Evolutionary conservation across 2,888 invertebrate species (phyloP), one percentile per base, ranked within the genome.

Genomic region (Plemyria rubiginata): DNA sequence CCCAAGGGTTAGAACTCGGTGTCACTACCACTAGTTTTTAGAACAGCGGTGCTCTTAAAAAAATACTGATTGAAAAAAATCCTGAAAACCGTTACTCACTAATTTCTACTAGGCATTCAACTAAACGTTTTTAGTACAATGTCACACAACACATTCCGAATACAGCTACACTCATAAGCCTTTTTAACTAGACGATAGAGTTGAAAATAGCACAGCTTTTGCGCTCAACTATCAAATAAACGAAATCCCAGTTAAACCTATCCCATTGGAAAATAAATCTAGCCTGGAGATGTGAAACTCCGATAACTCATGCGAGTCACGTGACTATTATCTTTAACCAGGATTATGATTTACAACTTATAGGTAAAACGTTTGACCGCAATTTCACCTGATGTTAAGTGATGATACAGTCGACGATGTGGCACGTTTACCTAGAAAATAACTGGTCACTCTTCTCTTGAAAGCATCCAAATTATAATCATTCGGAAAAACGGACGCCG

Each of bases 171-270:
- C 15, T 40, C 7, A 29, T 54, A 41, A 57, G 45, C 55, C 52
- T 36, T 55, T 53, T n/a, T 8, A 2, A 0, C 12, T 16, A 7
- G 8, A 22, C 8, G 48, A 59, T 63, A 70, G 49, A 48, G 66
- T 66, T 60, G 15, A 60, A 45, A 65, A 63, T 66, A 0, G 56
- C 41, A 11, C 8, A n/a, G 48, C 15, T 22, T 53, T 59, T n/a
- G 13, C 16, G 29, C 36, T 28, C 28, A 55, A 65, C 68, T 63
- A 55, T 65, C 51, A 55, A 56, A 59, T 60, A 68, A 50, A 43
- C 54, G 56, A 58, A 65, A 62, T 60, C 54, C 60, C 51, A 53
- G 57, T 62, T 62, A 62, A 66, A 59, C 46, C 56, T 56, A 53
- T 49, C 7, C 46, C n/a, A 6, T 52, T 11, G 12, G 40, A 11